Conservation (phyloP, 2,797 vertebrate species). For the Dendrocincla tyrannina region DNA sequence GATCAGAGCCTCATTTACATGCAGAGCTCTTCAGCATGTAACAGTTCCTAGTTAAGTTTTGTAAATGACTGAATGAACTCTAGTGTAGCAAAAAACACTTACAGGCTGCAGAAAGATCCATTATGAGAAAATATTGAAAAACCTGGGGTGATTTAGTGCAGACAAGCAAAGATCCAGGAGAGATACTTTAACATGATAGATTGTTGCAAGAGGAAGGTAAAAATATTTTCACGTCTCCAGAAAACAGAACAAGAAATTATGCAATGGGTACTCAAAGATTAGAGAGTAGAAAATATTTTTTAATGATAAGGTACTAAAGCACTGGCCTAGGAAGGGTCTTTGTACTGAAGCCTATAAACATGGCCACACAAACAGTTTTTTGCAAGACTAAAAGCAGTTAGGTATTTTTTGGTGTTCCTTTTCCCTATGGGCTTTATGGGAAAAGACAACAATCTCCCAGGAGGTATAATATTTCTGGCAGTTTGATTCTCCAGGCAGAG, state of each 20-base stretch:
- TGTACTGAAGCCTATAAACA: background rate
- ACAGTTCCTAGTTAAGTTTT: background rate
- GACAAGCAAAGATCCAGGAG: background rate
- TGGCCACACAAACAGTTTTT: background rate
- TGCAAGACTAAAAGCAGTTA: background rate
- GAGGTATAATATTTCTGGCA: background rate
- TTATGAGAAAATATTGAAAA: background rate
- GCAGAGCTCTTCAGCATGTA: background rate
- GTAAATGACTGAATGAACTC: background rate
- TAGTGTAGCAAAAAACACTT: background rate
- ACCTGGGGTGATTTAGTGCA: background rate
- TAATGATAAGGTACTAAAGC: background rate
- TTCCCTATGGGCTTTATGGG: background rate
- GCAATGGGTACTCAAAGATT: background rate
- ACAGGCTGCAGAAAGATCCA: background rate
- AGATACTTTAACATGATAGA: background rate
- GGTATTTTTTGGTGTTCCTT: background rate
- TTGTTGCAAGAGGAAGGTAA: background rate
- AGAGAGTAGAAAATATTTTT: background rate
- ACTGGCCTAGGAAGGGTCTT: background rate
- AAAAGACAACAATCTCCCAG: background rate
- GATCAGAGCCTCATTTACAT: background rate
- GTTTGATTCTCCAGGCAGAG: background rate
- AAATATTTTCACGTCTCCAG: background rate
- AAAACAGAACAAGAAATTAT: background rate